Evolutionary conservation across 2,113 vertebrate species (phyloP).

Genomic region (cat (Felis catus)): DNA sequence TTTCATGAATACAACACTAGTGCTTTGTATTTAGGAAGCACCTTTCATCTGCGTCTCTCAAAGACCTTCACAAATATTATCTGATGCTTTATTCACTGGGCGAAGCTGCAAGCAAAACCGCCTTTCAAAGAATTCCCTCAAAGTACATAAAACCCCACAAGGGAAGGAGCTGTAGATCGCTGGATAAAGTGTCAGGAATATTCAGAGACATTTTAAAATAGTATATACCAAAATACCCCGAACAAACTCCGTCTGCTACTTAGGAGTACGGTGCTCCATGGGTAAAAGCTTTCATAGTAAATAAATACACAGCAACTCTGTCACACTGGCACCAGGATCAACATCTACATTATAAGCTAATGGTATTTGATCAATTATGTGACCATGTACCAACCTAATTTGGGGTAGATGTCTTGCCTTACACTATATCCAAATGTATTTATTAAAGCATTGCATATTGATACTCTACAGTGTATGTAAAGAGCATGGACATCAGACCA

Average conservation of each 20-base stretch:
- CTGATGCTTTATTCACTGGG: slow-evolving; percentile 62
- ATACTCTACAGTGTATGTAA: not conserved
- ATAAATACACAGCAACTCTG: slow-evolving; percentile 30
- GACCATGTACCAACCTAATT: not conserved
- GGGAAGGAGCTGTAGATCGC: not conserved
- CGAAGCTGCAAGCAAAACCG: slow-evolving; percentile 35
- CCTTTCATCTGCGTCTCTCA: slow-evolving; percentile 68
- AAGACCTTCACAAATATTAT: slow-evolving; percentile 67
- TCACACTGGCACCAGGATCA: not conserved
- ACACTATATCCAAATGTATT: not conserved
- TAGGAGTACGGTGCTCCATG: not conserved
- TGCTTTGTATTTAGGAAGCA: slow-evolving; percentile 58
- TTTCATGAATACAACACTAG: slow-evolving; percentile 52
- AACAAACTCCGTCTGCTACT: not conserved
- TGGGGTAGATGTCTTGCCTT: not conserved
- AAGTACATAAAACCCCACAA: slow-evolving; percentile 43
- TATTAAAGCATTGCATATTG: not conserved
- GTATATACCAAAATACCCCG: not conserved
- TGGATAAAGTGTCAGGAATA: slow-evolving; percentile 56
- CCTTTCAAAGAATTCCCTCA: slow-evolving; percentile 60
- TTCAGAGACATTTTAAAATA: slow-evolving; percentile 54
- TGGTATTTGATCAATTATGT: not conserved
- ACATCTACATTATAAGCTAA: not conserved
- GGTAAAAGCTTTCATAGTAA: not conserved
- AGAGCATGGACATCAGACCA: not conserved